These are phyloP conservation scores for Epistrophella euchroma DNA, from an alignment of 2,888 invertebrate species.

Conservation along the genomic window DNA sequence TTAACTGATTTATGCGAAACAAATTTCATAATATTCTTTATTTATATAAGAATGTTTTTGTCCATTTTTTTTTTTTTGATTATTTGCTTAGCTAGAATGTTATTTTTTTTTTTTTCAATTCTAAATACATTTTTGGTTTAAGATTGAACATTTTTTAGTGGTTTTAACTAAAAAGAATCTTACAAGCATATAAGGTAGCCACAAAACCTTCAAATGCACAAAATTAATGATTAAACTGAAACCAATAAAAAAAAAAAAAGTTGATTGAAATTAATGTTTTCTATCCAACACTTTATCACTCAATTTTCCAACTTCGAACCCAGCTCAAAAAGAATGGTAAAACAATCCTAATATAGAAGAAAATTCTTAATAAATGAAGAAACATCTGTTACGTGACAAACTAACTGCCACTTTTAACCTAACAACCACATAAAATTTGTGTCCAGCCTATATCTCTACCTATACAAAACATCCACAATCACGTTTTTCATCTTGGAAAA, in stretches of 20 bases:
- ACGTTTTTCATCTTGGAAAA: conserved; percentile 25
- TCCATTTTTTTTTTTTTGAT: too few species aligned
- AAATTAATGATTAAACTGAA: background rate
- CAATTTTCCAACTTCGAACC: background rate
- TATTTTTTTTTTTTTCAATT: too few species aligned
- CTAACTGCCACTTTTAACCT: background rate
- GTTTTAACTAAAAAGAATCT: too few species aligned
- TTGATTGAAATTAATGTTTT: conserved; percentile 2
- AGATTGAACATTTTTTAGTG: too few species aligned
- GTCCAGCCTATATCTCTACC: background rate
- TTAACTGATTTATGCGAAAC: too few species aligned
- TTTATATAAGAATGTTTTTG: too few species aligned
- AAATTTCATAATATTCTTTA: too few species aligned
- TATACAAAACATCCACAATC: conserved; percentile 1
- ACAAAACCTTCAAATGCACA: too few species aligned
- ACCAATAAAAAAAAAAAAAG: background rate
- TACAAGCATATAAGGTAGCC: too few species aligned
- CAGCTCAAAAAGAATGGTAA: background rate
- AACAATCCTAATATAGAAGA: background rate
- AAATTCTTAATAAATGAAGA: conserved; percentile 19
- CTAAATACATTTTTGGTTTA: too few species aligned
- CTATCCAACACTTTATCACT: conserved; percentile 11
- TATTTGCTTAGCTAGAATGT: too few species aligned
- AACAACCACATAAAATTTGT: background rate
- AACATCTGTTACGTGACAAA: conserved; percentile 37